Evolutionary conservation across 2,797 vertebrate genomes (phyloP).

Genomic region (Eutrigla gurnardus): DNA sequence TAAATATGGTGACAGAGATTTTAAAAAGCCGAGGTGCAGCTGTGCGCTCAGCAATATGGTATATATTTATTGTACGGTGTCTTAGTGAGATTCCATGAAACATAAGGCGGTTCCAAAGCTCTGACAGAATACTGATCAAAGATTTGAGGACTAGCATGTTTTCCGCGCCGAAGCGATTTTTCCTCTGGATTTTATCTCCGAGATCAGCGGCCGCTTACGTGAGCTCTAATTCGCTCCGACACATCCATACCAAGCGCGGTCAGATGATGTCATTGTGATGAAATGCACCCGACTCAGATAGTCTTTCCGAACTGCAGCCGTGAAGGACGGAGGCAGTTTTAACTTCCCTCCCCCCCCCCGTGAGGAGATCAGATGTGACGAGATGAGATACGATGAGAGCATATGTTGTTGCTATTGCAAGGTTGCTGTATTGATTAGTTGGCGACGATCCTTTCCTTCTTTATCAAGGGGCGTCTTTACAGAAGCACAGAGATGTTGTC

Average conservation of each 20-base stretch:
- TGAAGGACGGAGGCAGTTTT: slow-evolving; percentile 53
- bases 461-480: background rate
- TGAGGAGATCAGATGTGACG: slow-evolving; percentile 42
- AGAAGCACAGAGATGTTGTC: background rate
- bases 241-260: slow-evolving; percentile 20
- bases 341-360: slow-evolving; percentile 32
- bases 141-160: background rate
- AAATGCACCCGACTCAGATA: slow-evolving; percentile 43
- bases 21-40: background rate
- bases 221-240: slow-evolving; percentile 48
- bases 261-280: slow-evolving; percentile 61
- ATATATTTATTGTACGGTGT: background rate
- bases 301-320: slow-evolving; percentile 32
- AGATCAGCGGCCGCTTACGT: slow-evolving; percentile 19
- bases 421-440: slow-evolving; percentile 29
- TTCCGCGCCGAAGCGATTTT: background rate
- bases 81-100: background rate
- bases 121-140: slow-evolving; percentile 29
- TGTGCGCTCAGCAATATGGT: background rate
- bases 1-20: slow-evolving; percentile 22
- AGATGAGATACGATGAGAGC: slow-evolving; percentile 19
- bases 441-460: background rate
- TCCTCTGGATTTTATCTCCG: slow-evolving; percentile 1
- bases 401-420: slow-evolving; percentile 12
- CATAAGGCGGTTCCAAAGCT: background rate